Evolutionary conservation across 2,888 invertebrate genomes (phyloP).

Genomic region (Rhagonycha lutea): DNA sequence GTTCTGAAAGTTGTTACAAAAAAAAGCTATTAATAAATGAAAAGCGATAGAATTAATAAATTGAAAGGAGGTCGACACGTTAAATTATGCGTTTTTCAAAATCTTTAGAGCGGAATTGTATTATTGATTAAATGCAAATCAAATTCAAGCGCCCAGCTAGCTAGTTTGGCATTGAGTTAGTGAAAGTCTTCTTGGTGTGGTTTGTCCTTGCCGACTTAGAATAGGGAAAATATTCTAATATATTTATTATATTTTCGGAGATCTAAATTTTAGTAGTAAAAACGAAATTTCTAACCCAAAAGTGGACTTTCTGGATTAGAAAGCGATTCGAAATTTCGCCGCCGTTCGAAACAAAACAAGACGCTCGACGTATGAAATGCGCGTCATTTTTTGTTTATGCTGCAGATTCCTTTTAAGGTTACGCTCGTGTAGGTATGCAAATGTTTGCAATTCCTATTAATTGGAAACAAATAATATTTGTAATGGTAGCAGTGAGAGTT

Average conservation of each 20-base stretch:
- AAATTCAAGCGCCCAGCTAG: background rate
- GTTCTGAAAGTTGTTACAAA: constrained; percentile 54
- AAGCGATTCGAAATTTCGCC: background rate
- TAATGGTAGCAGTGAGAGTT: background rate
- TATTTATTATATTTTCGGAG: background rate
- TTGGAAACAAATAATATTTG: background rate
- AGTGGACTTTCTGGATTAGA: background rate
- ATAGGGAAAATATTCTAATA: background rate
- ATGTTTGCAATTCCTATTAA: background rate
- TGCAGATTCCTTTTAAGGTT: background rate
- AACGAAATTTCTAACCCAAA: background rate
- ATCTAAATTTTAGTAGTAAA: background rate
- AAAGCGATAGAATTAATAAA: background rate
- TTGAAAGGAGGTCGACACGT: background rate
- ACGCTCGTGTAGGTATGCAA: background rate
- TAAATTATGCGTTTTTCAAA: background rate
- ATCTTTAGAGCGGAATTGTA: background rate
- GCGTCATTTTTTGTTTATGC: background rate
- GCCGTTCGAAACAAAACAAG: background rate
- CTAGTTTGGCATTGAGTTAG: constrained; percentile 4
- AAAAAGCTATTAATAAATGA: background rate
- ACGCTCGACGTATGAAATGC: background rate
- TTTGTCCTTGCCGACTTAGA: constrained; percentile 15
- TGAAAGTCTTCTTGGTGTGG: constrained; percentile 31
- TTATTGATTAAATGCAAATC: background rate